Evolutionary conservation across 2,797 vertebrate species (phyloP).

Genomic region (Avahi laniger): DNA sequence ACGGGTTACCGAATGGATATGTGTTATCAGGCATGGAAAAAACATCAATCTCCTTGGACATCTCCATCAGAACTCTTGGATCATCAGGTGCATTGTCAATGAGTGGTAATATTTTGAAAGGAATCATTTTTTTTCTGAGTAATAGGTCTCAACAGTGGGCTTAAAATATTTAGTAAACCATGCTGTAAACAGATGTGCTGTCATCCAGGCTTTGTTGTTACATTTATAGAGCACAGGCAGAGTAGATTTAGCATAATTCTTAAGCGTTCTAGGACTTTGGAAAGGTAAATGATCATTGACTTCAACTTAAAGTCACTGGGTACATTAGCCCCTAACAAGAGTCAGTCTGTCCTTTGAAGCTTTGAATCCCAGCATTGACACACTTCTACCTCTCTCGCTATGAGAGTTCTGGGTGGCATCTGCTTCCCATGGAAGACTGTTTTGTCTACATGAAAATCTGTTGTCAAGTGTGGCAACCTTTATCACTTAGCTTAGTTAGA

Average conservation of each 20-base stretch:
- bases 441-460: neutral
- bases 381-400: neutral
- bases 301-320: neutral
- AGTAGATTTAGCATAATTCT: neutral
- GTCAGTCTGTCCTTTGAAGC: neutral
- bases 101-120: neutral
- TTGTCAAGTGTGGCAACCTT: neutral
- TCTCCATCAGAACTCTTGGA: neutral
- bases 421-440: neutral
- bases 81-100: neutral
- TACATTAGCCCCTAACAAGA: neutral
- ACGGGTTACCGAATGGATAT: neutral
- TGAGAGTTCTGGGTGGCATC: neutral
- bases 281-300: neutral
- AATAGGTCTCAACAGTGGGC: neutral
- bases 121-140: neutral
- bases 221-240: neutral
- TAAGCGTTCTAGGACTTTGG: neutral
- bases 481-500: neutral
- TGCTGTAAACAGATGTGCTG: neutral
- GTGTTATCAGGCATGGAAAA: neutral
- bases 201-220: neutral
- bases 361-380: neutral
- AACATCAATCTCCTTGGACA: neutral
- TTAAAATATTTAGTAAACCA: neutral